phyloP scores from a whole-genome alignment of 2,888 invertebrate species.

The Drosophila demipolita region DNA sequence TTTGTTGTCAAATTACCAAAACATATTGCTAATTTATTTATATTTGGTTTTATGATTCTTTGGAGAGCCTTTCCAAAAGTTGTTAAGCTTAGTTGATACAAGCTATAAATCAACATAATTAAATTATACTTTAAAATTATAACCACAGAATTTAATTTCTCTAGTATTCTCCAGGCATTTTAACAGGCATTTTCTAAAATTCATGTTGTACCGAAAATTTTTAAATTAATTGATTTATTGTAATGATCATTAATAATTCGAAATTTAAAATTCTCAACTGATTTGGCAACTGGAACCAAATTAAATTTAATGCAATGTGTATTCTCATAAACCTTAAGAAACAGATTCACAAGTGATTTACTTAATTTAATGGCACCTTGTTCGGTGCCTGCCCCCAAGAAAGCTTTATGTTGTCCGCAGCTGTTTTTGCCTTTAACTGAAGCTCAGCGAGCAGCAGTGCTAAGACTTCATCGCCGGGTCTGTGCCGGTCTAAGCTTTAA shows the following conservation, averaged over 20 bases:
- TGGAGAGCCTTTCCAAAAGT: not conserved
- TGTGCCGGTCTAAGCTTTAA: constrained; percentile 12
- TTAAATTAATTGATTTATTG: not conserved
- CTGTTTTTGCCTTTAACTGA: constrained; percentile 40
- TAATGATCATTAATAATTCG: not conserved
- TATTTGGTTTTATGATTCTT: not conserved
- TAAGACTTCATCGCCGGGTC: constrained; percentile 29
- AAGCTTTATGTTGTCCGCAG: constrained; percentile 23
- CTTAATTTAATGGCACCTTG: not conserved
- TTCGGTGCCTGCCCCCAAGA: constrained; percentile 20
- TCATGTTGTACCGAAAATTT: no score
- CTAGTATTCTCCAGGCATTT: no score
- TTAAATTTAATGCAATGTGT: not conserved
- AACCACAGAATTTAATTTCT: not conserved
- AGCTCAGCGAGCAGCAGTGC: not conserved
- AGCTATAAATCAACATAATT: not conserved
- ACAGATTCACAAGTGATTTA: constrained; percentile 5
- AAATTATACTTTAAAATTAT: not conserved
- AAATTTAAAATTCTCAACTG: not conserved
- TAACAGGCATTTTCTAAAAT: not conserved
- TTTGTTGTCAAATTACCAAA: not conserved
- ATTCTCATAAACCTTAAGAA: not conserved
- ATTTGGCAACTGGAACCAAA: not conserved
- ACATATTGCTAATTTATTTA: not conserved
- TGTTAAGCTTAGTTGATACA: not conserved